Evolutionary conservation across 2,797 vertebrate species (phyloP).

Genomic region (Esox lucius): DNA sequence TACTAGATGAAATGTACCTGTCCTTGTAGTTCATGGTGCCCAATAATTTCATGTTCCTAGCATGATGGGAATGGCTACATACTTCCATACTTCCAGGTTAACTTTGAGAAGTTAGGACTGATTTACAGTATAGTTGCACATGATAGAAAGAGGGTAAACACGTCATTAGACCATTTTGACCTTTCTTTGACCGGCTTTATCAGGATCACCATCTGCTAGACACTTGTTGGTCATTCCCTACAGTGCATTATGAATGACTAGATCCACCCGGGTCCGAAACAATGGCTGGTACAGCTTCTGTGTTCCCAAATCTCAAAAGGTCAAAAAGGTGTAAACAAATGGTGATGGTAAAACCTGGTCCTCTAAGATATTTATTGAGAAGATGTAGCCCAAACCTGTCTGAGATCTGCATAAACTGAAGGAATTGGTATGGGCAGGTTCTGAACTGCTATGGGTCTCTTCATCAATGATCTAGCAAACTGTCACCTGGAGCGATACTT

Average conservation of each 20-base stretch:
- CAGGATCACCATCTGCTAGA: neutral
- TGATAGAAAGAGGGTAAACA: neutral
- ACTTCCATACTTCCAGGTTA: neutral
- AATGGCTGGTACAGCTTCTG: neutral
- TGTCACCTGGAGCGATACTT: neutral
- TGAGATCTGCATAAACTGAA: neutral
- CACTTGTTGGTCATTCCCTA: neutral
- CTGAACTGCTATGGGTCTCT: neutral
- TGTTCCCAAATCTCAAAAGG: neutral
- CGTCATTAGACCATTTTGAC: neutral
- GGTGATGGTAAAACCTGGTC: neutral
- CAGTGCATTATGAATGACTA: neutral
- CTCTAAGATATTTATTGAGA: neutral
- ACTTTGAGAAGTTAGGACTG: neutral
- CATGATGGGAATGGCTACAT: neutral
- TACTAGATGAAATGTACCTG: neutral
- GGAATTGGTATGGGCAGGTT: neutral
- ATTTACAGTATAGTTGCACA: neutral
- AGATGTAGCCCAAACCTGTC: neutral
- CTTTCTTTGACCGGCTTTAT: neutral
- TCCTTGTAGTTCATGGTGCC: neutral
- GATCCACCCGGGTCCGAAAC: neutral
- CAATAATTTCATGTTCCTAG: neutral
- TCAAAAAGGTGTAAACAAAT: neutral
- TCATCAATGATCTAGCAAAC: neutral